Evolutionary conservation across 2,888 invertebrate species (phyloP).

Genomic region (Strigamia crassipes): DNA sequence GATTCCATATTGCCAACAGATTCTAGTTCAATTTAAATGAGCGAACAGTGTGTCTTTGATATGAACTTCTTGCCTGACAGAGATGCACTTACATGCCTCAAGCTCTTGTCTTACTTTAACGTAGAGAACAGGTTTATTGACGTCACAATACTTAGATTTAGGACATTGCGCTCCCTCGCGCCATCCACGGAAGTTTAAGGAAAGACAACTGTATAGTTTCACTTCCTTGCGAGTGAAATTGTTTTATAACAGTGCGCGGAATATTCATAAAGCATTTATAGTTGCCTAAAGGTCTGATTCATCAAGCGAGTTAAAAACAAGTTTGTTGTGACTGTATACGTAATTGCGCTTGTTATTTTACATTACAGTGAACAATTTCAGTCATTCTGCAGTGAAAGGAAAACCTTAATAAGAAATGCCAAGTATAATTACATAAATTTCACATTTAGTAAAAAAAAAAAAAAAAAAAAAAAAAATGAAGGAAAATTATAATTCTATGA

Average conservation of each 20-base stretch:
- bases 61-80: conserved; percentile 31
- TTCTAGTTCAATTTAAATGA: conserved; percentile 20
- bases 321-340: not conserved
- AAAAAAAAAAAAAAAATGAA: too few species aligned
- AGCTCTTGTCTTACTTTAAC: conserved; percentile 38
- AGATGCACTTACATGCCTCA: conserved; percentile 39
- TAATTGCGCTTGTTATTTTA: not conserved
- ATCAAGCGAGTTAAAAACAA: not conserved
- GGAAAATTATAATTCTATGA: too few species aligned
- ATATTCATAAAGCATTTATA: not conserved
- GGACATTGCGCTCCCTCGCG: conserved; percentile 27
- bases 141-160: conserved; percentile 32
- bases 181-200: conserved; percentile 20
- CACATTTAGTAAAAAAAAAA: too few species aligned
- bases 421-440: not conserved
- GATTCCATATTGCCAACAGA: conserved; percentile 28
- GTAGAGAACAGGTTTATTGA: conserved; percentile 28
- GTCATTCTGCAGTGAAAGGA: not conserved
- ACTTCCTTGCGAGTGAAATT: not conserved
- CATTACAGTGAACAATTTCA: not conserved
- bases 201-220: not conserved
- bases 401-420: not conserved
- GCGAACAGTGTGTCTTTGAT: conserved; percentile 14
- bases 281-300: not conserved
- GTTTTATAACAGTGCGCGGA: not conserved